Percentiles rank a stretch among this genome's conserved stretches.
phyloP scores from a whole-genome alignment of 2,888 invertebrate species.

The Saturnia pavonia region DNA sequence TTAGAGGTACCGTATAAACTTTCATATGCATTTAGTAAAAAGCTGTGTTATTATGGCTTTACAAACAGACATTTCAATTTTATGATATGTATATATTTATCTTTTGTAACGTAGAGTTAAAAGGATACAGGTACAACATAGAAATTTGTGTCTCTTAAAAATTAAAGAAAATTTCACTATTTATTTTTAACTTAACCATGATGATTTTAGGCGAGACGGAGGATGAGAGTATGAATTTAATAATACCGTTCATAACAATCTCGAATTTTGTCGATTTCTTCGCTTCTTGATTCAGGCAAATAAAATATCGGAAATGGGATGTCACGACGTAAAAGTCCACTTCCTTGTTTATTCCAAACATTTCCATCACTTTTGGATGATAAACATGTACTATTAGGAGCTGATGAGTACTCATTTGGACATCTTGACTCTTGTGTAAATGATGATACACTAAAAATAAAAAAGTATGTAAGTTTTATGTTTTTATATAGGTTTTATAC shows the following conservation, averaged over 20 bases:
- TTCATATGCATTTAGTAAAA: too few relatives aligned
- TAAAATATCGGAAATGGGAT: slow-evolving; percentile 95
- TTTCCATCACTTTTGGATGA: slow-evolving; percentile 78
- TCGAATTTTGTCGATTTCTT: slow-evolving; percentile 82
- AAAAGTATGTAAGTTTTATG: neutral
- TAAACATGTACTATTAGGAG: slow-evolving; percentile 69
- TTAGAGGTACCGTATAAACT: too few relatives aligned
- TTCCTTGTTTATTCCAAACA: slow-evolving; percentile 93
- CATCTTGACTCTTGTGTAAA: slow-evolving; percentile 87
- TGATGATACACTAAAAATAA: slow-evolving; percentile 49
- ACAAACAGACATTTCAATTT: too few relatives aligned
- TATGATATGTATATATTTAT: too few relatives aligned
- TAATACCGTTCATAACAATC: slow-evolving; percentile 80
- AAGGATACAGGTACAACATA: too few relatives aligned
- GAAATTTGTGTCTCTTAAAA: too few relatives aligned
- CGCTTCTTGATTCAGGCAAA: slow-evolving; percentile 75
- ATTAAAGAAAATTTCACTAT: too few relatives aligned
- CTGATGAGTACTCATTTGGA: slow-evolving; percentile 88
- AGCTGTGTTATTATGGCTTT: too few relatives aligned
- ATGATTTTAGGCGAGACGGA: too few relatives aligned
- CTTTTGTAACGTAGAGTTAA: too few relatives aligned
- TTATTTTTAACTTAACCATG: too few relatives aligned
- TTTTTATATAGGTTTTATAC: neutral
- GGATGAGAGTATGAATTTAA: too few relatives aligned
- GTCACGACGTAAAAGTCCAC: slow-evolving; percentile 88